Evolutionary conservation across 1,140 invertebrate genomes (phyloP), one percentile per base, ranked within the genome.

Genomic region (Gonatopus flavifemur): DNA sequence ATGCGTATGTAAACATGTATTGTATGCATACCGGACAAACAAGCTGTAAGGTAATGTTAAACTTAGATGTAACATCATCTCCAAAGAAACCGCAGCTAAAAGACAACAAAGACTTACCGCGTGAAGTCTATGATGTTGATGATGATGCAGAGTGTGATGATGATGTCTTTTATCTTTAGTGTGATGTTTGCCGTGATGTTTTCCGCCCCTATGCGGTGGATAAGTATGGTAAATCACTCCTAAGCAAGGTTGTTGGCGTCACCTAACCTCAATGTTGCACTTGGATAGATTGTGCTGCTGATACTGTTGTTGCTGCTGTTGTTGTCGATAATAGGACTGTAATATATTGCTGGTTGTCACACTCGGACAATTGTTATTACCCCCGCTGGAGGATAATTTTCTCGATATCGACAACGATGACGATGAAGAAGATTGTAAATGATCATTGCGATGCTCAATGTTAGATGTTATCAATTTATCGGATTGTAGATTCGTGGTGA

Each of bases 211-310:
- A 42, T 77, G 71, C 2, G 74, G 75, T 15, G 76, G 75, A 43
- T 77, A 78, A 22, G 75, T 77, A 24, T 78, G 66, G 45, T 78
- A 77, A 32, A 77, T 68, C 39, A 74, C 67, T 32, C 73, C 70
- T 40, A 73, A 70, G 54, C 70, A 72, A 35, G 75, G 68, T 44
- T 28, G 25, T 12, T 77, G 75, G 72, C 73, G 75, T 77, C 76
- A 78, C 75, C 72, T 77, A 35, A 76, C 70, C 51, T 77, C 76
- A n/a, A 76, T 71, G 19, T 57, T 59, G 51, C 72, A 71, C 54
- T 75, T 74, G 8, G 63, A 49, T 21, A 62, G 33, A 6, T n/a
- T 59, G 48, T 62, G 59, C 28, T 67, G 65, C 25, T 55, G 57
- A 21, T 4, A 13, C 9, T 33, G 6, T 13, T 6, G 6, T 33